These are phyloP conservation scores for Uloborus plumipes DNA, from an alignment of 2,888 invertebrate genomes.

Conservation along the genomic window DNA sequence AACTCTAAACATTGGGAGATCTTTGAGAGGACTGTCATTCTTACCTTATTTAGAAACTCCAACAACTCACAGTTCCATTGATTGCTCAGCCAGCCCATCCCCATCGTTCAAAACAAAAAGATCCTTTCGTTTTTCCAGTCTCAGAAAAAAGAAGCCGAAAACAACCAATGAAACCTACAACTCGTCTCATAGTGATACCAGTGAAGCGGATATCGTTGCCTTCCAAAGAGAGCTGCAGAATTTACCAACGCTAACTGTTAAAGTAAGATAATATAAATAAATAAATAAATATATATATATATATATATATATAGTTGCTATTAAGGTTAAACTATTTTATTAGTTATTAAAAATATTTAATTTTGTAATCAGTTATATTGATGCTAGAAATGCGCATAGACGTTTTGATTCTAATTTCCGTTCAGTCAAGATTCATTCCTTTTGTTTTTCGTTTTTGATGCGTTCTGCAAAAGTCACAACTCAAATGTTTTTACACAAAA, in stretches of 20 bases:
- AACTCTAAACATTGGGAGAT: constrained; percentile 12
- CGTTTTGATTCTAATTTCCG: too few relatives aligned
- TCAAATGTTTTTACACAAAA: too few relatives aligned
- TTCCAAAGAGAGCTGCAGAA: constrained; percentile 76
- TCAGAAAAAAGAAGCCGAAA: constrained; percentile 70
- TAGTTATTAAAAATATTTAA: too few relatives aligned
- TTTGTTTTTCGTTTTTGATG: too few relatives aligned
- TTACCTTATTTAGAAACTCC: constrained; percentile 35
- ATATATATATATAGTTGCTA: too few relatives aligned
- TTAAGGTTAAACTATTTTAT: too few relatives aligned
- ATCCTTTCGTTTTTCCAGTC: constrained; percentile 71
- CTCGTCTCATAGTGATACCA: constrained; percentile 55
- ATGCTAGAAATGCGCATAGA: too few relatives aligned
- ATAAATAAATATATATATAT: neutral
- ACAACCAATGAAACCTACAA: constrained; percentile 65
- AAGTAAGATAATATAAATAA: constrained; percentile 35
- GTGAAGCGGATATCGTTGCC: constrained; percentile 74
- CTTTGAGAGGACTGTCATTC: constrained; percentile 17
- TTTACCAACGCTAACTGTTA: constrained; percentile 73
- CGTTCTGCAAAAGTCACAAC: too few relatives aligned
- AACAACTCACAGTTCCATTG: constrained; percentile 20
- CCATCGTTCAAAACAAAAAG: constrained; percentile 62
- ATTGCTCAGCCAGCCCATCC: constrained; percentile 62
- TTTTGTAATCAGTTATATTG: too few relatives aligned
- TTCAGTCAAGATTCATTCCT: too few relatives aligned